Percentiles rank a stretch among this genome's conserved stretches.
Conservation (phyloP, 2,797 vertebrate species). For the Propithecus perrieri region DNA sequence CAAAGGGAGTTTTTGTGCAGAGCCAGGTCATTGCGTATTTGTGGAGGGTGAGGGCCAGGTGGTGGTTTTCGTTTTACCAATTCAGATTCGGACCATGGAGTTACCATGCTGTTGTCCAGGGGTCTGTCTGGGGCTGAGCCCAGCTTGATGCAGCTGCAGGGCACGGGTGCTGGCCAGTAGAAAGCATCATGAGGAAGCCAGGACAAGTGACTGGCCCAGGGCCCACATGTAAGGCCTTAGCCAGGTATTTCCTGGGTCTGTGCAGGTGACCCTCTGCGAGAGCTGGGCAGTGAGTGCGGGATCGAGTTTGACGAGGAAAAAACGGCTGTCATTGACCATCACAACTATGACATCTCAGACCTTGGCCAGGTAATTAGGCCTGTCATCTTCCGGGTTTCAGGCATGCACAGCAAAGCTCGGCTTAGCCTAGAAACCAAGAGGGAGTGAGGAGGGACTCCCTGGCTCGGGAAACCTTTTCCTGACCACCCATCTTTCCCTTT, state of each 20-base stretch:
- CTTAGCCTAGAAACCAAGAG: neutral
- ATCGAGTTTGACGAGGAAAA: slow-evolving; percentile 99
- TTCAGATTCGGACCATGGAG: neutral
- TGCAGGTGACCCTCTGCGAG: slow-evolving; percentile 95
- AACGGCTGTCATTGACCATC: slow-evolving; percentile 97
- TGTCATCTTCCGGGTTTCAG: neutral
- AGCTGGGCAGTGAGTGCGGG: slow-evolving; percentile 98
- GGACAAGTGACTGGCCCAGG: neutral
- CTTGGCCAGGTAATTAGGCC: slow-evolving; percentile 90
- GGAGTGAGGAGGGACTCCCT: neutral
- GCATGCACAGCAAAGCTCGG: neutral
- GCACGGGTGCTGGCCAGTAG: accelerated
- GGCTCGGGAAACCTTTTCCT: neutral
- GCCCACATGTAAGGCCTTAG: neutral
- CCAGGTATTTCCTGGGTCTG: neutral
- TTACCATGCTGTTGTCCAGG: neutral
- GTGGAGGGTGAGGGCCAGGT: neutral
- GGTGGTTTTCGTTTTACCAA: accelerated
- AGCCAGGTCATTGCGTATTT: neutral
- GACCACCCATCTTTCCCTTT: neutral
- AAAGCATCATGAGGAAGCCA: neutral
- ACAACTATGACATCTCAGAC: slow-evolving; percentile 96
- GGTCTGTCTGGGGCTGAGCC: neutral
- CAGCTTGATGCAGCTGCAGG: neutral
- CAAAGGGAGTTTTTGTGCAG: neutral